phyloP scores from a whole-genome alignment of 92 coral and sea anemone genomes.

The Epizoanthus scotinus region DNA sequence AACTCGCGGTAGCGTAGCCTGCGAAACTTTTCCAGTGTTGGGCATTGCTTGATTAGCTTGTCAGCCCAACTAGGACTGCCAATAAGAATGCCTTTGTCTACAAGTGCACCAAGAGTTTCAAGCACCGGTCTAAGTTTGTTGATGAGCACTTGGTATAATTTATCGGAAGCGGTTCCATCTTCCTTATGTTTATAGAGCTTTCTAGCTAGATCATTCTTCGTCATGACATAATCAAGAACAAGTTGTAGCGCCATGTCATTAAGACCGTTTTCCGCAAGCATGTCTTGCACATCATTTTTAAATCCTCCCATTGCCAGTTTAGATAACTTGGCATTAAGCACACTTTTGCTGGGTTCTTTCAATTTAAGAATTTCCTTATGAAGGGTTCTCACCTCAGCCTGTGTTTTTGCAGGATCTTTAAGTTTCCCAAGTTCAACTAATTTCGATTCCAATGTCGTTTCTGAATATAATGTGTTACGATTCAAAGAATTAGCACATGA shows the following conservation, averaged over 20 bases:
- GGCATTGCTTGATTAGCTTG: neutral
- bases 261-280: neutral
- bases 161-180: neutral
- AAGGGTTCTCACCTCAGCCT: neutral
- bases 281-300: neutral
- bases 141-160: neutral
- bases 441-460: neutral
- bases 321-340: neutral
- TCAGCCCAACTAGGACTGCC: neutral
- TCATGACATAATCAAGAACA: slow-evolving; percentile 6
- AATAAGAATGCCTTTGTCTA: neutral
- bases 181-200: neutral
- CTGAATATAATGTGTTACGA: neutral
- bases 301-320: neutral
- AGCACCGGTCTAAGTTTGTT: neutral
- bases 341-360: neutral
- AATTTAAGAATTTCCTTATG: neutral
- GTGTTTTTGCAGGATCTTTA: neutral
- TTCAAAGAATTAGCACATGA: neutral
- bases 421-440: neutral
- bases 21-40: neutral
- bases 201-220: neutral
- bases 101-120: slow-evolving; percentile 1
- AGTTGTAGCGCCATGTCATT: neutral
- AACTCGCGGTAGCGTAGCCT: neutral